These are phyloP conservation scores for Fregata magnificens DNA, from an alignment of 2,113 vertebrate genomes.

Conservation along the genomic window DNA sequence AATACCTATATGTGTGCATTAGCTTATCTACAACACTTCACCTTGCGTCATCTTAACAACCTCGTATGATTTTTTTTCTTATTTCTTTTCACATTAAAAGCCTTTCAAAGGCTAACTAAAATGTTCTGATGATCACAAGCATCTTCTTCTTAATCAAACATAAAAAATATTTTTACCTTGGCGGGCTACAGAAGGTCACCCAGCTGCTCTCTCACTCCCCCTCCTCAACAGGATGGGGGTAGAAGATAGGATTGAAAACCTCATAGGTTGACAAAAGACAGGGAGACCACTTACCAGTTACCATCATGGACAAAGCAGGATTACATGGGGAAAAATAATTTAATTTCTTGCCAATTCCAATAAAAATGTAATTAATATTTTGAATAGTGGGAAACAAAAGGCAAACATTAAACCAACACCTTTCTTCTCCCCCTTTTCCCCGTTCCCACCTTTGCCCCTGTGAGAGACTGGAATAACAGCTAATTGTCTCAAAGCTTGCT, in stretches of 20 bases:
- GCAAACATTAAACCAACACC: no score
- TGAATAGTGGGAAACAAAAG: background rate
- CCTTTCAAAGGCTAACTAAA: background rate
- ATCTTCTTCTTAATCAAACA: background rate
- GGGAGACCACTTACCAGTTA: background rate
- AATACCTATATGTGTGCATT: background rate
- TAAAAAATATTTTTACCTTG: background rate
- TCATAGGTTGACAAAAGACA: background rate
- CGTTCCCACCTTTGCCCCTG: no score
- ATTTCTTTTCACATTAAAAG: background rate
- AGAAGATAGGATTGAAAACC: background rate
- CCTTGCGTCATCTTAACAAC: background rate
- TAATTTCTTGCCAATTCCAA: background rate
- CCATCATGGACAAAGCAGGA: rapidly evolving
- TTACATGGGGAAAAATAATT: background rate
- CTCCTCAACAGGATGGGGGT: background rate
- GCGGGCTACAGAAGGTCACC: background rate
- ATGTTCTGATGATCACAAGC: background rate
- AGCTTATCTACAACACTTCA: background rate
- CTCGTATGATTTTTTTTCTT: rapidly evolving
- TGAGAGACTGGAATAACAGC: no score
- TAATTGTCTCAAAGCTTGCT: no score
- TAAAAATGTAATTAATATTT: background rate
- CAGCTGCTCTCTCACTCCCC: background rate
- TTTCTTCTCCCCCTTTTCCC: no score